Evolutionary conservation across 1,140 invertebrate genomes (phyloP).

Genomic region (Drosophila mojavensis): DNA sequence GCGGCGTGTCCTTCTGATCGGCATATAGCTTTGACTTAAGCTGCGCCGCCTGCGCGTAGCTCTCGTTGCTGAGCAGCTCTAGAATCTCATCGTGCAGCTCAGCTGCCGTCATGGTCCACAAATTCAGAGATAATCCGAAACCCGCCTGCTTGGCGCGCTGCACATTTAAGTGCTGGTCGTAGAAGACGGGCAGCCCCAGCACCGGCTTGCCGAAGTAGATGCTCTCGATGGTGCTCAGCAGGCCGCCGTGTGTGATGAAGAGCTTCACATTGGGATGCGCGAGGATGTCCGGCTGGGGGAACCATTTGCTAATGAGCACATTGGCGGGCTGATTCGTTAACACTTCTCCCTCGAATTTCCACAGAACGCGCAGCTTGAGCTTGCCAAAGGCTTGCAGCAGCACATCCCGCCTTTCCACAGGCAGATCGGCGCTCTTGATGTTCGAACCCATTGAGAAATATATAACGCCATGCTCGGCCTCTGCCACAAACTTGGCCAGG

Average conservation of each 20-base stretch:
- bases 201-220: slow-evolving; percentile 89
- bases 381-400: slow-evolving; percentile 85
- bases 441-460: slow-evolving; percentile 89
- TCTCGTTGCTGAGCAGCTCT: slow-evolving; percentile 50
- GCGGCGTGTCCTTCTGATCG: slow-evolving; percentile 86
- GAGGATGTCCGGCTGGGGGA: slow-evolving; percentile 89
- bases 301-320: slow-evolving; percentile 87
- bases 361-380: slow-evolving; percentile 85
- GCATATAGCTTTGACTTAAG: slow-evolving; percentile 61
- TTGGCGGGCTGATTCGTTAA: slow-evolving; percentile 87
- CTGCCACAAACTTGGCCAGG: slow-evolving; percentile 85
- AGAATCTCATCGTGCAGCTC: slow-evolving; percentile 31
- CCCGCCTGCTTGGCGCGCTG: slow-evolving; percentile 84
- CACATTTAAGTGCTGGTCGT: slow-evolving; percentile 87
- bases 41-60: slow-evolving; percentile 45
- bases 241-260: slow-evolving; percentile 90
- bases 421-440: slow-evolving; percentile 85
- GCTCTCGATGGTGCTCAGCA: slow-evolving; percentile 89
- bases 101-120: slow-evolving; percentile 42
- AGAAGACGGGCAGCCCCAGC: slow-evolving; percentile 88
- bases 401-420: slow-evolving; percentile 82
- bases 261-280: slow-evolving; percentile 88
- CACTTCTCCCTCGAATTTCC: slow-evolving; percentile 86
- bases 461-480: slow-evolving; percentile 87
- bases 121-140: slow-evolving; percentile 80